Base-by-base conservation (phyloP, 2,113 vertebrate genomes). In the Siniperca knerii region DNA sequence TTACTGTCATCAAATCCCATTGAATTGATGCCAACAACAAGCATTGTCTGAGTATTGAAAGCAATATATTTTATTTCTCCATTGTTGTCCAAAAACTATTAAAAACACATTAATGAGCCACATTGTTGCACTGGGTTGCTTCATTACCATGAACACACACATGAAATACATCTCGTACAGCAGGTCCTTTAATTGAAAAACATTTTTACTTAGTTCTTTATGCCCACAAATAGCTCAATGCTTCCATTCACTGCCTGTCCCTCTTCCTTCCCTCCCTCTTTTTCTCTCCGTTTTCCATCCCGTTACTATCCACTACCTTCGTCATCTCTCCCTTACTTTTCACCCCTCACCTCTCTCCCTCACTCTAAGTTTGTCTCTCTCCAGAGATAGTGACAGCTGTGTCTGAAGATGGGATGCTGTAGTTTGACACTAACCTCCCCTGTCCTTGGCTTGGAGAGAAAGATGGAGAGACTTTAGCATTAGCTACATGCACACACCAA, bases 311-410 rank as follows among this genome's bases (percentile, higher is more conserved):
- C 29, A 10, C 16, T 40, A 6, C 42, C 65, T 15, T 54, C 40
- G 29, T 46, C 54, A 23, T 13, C 35, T 8, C 12, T 13, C 35
- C 8, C 12, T 46, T 8, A 10, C 35, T 61, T 54, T 46, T n/a
- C 29, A 25, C 12, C 55, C 42, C 15, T 42, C 15, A 9, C 18
- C 8, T 44, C 76, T 15, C 18, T 33, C 33, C 16, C 40, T 2
- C 9, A 1, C 61, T 8, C 46, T 77, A 89, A 83, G 82, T 78
- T 76, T 9, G 48, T 78, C 57, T 68, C n/a, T 80, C 40, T 64
- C n/a, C 73, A 64, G 76, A 21, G 57, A 35, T 18, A 21, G 65
- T 69, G 85, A 85, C 82, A 89, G 82, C 84, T 85, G 64, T 86
- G 84, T 81, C 50, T 68, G 72, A 82, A 67, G 44, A 77, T 50